Evolutionary conservation across 2,113 vertebrate genomes (phyloP).

Genomic region (pig (Sus scrofa)): T2T-Sscrofa CM000813.6:18782001-18782500

Average conservation of each 20-base stretch:
- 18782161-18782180: slow-evolving; percentile 35
- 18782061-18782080: slow-evolving; percentile 48
- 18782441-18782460: not conserved
- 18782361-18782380: slow-evolving; percentile 51
- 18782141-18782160: not conserved
- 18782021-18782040: slow-evolving; percentile 12
- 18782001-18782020: slow-evolving; percentile 51
- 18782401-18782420: not conserved
- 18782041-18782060: slow-evolving; percentile 68
- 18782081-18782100: slow-evolving; percentile 58
- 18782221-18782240: slow-evolving; percentile 56
- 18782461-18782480: slow-evolving; percentile 11
- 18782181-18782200: slow-evolving; percentile 57
- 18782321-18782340: slow-evolving; percentile 57
- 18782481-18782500: slow-evolving; percentile 46
- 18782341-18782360: slow-evolving; percentile 49
- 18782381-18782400: slow-evolving; percentile 58
- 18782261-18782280: slow-evolving; percentile 60
- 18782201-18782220: slow-evolving; percentile 18
- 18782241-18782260: slow-evolving; percentile 38
- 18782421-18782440: slow-evolving; percentile 14
- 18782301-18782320: slow-evolving; percentile 66
- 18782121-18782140: slow-evolving; percentile 24
- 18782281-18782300: slow-evolving; percentile 62
- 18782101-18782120: slow-evolving; percentile 55